Percentiles rank a stretch among this genome's conserved stretches.
Conservation (phyloP, 2,113 vertebrate species). For the human (Homo sapiens) region DNA sequence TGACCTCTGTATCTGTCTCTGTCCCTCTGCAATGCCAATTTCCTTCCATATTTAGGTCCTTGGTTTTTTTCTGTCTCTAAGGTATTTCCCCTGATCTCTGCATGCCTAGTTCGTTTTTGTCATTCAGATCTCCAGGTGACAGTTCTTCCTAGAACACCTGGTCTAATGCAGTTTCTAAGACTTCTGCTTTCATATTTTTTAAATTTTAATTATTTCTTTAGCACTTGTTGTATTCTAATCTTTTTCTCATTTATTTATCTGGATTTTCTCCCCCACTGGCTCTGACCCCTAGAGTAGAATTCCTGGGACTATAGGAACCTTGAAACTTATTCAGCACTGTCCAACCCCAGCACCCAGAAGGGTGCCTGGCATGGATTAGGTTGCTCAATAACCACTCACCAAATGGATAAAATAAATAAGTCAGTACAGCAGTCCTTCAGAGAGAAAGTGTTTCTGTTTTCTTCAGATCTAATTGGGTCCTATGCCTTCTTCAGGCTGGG, state of each 20-base stretch:
- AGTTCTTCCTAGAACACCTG: neutral
- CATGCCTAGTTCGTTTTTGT: neutral
- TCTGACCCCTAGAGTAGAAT: neutral
- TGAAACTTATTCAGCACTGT: neutral
- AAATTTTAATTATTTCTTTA: neutral
- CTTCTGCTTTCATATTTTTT: neutral
- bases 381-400: neutral
- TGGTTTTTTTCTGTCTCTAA: neutral
- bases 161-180: neutral
- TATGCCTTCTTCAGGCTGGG: neutral
- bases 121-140: neutral
- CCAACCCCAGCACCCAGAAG: neutral
- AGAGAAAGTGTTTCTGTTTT: neutral
- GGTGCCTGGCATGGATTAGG: neutral
- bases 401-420: neutral
- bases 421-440: neutral
- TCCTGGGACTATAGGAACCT: neutral
- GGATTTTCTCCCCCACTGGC: accelerated
- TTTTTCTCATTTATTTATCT: neutral
- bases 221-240: neutral
- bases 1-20: neutral
- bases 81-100: neutral
- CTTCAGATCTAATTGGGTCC: neutral
- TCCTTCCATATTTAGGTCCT: neutral
- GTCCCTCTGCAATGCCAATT: neutral